phyloP scores from a whole-genome alignment of 2,113 vertebrate genomes.

The Scomber colias region DNA sequence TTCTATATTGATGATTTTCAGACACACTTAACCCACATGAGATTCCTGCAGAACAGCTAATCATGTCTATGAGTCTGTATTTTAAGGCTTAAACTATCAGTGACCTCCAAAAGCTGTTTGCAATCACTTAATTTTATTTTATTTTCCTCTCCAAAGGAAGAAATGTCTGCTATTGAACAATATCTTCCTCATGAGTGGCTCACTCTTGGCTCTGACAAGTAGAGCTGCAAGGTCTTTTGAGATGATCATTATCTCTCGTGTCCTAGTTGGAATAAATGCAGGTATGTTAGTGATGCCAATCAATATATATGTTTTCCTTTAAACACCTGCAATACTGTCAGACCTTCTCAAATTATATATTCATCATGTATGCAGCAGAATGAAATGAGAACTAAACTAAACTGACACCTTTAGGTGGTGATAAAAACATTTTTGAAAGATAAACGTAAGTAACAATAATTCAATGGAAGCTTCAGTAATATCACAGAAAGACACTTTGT shows the following conservation, averaged over 20 bases:
- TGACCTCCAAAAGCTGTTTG: not conserved
- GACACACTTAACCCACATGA: not conserved
- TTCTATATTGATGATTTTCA: not conserved
- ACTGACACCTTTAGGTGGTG: not conserved
- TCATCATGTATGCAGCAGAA: no score
- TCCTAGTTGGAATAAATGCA: constrained; percentile 89
- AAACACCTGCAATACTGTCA: not conserved
- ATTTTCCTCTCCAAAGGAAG: constrained; percentile 83
- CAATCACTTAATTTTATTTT: not conserved
- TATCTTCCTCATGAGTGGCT: constrained; percentile 85
- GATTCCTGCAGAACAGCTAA: not conserved
- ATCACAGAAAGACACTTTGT: not conserved
- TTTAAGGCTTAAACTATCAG: not conserved
- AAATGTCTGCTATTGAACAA: constrained; percentile 92
- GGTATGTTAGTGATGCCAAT: constrained; percentile 74
- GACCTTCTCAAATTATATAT: not conserved
- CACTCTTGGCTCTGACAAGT: constrained; percentile 87
- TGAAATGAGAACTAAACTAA: not conserved
- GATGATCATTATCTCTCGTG: constrained; percentile 91
- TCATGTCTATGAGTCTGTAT: not conserved
- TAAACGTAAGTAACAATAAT: not conserved
- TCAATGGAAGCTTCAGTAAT: no score
- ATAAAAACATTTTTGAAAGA: not conserved
- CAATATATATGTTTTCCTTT: not conserved
- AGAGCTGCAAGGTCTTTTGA: constrained; percentile 88